A percentile compares a stretch with the other conserved stretches of the same genome.
Conservation (phyloP, 2,113 vertebrate genomes). For the Coracopsis vasa region DNA sequence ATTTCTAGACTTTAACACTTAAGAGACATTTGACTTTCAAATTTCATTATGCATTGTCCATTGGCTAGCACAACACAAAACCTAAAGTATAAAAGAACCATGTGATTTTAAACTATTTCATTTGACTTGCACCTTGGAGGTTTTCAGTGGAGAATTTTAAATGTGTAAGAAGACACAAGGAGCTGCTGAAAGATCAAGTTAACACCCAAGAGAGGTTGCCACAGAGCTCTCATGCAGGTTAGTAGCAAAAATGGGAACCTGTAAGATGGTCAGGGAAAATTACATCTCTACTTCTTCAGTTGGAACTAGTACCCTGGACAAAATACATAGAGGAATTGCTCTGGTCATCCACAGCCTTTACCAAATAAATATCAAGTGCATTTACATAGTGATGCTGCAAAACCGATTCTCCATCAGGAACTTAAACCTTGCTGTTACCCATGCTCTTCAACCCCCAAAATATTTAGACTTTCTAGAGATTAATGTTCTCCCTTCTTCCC, state of each 20-base stretch:
- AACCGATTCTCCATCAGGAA: background rate
- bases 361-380: background rate
- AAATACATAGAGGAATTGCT: background rate
- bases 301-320: background rate
- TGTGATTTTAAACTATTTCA: background rate
- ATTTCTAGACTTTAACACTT: background rate
- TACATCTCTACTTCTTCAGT: background rate
- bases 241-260: background rate
- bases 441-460: background rate
- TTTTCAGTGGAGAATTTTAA: background rate
- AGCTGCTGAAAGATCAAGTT: background rate
- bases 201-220: background rate
- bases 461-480: background rate
- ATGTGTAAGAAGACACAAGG: background rate
- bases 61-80: background rate
- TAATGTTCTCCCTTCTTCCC: background rate
- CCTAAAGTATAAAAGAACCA: background rate
- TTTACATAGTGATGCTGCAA: background rate
- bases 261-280: background rate
- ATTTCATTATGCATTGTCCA: background rate
- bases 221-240: background rate
- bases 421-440: background rate
- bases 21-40: background rate
- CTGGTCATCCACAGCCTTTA: background rate
- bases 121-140: background rate